Evolutionary conservation across 2,113 vertebrate genomes (phyloP), one percentile per base, ranked within the genome.

Genomic region (Psittacula cyanocephala): DNA sequence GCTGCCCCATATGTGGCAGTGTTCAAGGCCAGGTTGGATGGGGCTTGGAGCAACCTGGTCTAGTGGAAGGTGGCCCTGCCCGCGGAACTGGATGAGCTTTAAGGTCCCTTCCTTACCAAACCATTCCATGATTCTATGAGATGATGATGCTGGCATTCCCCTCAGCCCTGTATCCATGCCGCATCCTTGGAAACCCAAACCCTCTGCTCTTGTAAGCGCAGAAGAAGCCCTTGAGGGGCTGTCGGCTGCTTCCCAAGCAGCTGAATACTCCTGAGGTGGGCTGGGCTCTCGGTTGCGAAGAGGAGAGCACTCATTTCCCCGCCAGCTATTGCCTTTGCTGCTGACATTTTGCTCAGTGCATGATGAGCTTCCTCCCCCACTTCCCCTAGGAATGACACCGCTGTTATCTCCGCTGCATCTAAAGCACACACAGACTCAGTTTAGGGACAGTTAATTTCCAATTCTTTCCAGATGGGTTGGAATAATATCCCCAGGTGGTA

Each of bases 361-460:
- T 49, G 44, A 88, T 74, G 90, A 96, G 93, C 64, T 95, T 88
- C 92, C 93, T 96, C 94, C 92, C 93, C 78, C 89, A 88, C 86
- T 94, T 92, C 95, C 96, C 92, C 74, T 87, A 95, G 94, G 97
- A 97, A 95, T 95, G 95, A 96, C 95, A 96, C 97, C 1, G 35
- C 97, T 94, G 94, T 95, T 98, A 97, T 97, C 97, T 92, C 89
- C 69, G 27, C 96, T 95, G 96, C 98, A 97, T 97, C 97, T 97
- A 97, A 97, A 98, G 96, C 96, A 97, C 97, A 98, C 94, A 96
- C 97, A 96, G 97, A 97, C 95, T 97, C 96, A 96, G 98, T 98
- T 98, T 98, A 98, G 98, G 98, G 98, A 98, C 97, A 98, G 98
- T 98, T 98, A 98, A 98, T 98, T 98, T 98, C 98, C 98, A 98